Evolutionary conservation across 2,113 vertebrate genomes (phyloP).

Genomic region (Sinocyclocheilus rhinocerous): DNA sequence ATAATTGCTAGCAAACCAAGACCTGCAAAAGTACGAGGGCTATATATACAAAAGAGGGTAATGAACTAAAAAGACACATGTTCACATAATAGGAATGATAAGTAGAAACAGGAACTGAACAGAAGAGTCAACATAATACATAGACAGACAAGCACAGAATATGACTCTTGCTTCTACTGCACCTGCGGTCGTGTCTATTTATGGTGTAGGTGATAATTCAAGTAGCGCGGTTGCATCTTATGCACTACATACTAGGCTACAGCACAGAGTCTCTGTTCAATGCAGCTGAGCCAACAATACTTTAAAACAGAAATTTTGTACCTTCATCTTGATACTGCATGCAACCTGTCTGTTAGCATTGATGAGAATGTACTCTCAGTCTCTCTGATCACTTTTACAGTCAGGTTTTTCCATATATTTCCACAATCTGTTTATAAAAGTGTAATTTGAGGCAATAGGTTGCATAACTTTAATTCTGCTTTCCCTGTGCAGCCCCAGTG

Average conservation of each 20-base stretch:
- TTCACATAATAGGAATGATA: not conserved
- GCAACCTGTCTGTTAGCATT: not conserved
- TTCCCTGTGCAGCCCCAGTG: not conserved
- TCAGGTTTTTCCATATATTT: not conserved
- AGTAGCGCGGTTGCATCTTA: not conserved
- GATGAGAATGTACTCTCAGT: not conserved
- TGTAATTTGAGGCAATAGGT: not conserved
- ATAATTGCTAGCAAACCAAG: no score
- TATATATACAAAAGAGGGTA: not conserved
- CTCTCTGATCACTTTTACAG: not conserved
- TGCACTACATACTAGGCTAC: not conserved
- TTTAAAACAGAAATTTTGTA: not conserved
- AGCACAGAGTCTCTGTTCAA: not conserved
- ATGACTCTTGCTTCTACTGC: not conserved
- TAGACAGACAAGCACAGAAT: not conserved
- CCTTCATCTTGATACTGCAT: not conserved
- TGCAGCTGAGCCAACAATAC: not conserved
- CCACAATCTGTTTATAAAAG: not conserved
- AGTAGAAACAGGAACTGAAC: not conserved
- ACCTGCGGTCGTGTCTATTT: not conserved
- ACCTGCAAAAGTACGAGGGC: not conserved
- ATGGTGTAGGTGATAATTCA: not conserved
- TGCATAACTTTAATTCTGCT: not conserved
- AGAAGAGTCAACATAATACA: not conserved
- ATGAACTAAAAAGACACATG: not conserved